Conservation (phyloP, 2,113 vertebrate species). For the Lepus americanus region DNA sequence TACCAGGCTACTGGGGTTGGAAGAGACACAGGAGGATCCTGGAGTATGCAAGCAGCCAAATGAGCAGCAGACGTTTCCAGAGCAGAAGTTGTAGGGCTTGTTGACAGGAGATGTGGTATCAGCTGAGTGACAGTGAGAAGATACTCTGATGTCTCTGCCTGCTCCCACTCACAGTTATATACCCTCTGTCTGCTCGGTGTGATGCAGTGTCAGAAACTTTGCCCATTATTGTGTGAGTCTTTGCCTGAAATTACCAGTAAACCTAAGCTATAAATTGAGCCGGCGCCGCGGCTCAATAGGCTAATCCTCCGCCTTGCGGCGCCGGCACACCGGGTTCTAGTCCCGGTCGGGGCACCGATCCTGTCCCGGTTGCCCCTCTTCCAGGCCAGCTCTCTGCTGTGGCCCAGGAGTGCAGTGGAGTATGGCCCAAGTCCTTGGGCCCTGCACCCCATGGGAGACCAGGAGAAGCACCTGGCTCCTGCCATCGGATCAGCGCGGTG, state of each 20-base stretch:
- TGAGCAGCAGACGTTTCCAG: background rate
- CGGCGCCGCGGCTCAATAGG: too few relatives aligned
- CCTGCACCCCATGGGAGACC: too few relatives aligned
- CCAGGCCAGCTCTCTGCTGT: too few relatives aligned
- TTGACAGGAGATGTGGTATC: background rate
- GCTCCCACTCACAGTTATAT: background rate
- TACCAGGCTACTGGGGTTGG: background rate
- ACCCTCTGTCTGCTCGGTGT: rapidly evolving
- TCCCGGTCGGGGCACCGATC: too few relatives aligned
- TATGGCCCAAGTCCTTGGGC: too few relatives aligned
- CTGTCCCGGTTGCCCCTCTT: too few relatives aligned
- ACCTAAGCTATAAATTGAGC: background rate
- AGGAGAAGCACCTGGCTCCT: too few relatives aligned
- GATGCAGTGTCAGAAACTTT: background rate
- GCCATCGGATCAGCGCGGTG: too few relatives aligned
- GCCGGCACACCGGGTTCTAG: too few relatives aligned
- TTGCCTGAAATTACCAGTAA: slow-evolving; percentile 30
- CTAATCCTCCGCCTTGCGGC: too few relatives aligned
- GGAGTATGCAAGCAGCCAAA: rapidly evolving
- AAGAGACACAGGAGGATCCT: background rate
- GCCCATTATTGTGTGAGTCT: background rate
- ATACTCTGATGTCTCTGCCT: background rate
- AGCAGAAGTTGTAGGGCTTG: background rate
- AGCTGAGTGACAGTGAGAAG: background rate
- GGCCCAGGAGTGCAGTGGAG: too few relatives aligned